Evolutionary conservation across 2,888 invertebrate species (phyloP), one percentile per base, ranked within the genome.

Genomic region (Eupithecia subumbrata): DNA sequence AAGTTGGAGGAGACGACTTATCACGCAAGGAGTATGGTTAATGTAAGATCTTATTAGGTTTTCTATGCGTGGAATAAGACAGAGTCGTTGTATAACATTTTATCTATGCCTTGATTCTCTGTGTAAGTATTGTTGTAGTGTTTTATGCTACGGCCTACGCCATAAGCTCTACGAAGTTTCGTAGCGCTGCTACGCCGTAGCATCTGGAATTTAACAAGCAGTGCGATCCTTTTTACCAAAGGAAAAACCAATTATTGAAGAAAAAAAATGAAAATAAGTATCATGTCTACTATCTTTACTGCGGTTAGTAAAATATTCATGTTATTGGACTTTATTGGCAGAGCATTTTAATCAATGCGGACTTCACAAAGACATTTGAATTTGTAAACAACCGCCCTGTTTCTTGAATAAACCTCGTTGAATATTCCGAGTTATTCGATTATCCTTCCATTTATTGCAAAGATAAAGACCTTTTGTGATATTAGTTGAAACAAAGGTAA

Each of bases 341-440:
- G 79, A 78, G 76, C 71, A 78, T 74, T 76, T 75, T 76, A 78
- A 79, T 79, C 80, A 79, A 80, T 78, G 76, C 75, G 71, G 76
- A 76, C 74, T 76, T 70, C 69, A 76, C 76, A 76, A 78, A 79
- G 78, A 79, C 78, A 80, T 82, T 82, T 83, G 79, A 80, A 81
- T 80, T 79, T 74, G 73, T 79, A 79, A 82, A 76, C 74, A 69
- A 76, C 74, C 64, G 77, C 75, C 78, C 74, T 75, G 78, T 74
- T 76, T 79, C 76, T 75, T 74, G 75, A 78, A 73, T 78, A 81
- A 79, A 73, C 77, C 67, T 68, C 76, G 71, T 80, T 77, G 77
- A 78, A 79, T 81, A 80, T 79, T 80, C 79, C 63, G 60, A 76
- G 77, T 78, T 73, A 77, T 79, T 79, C 73, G 78, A 79, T 78